Percentiles rank a stretch among this genome's conserved stretches.
These are phyloP conservation scores for Tetragnatha montana DNA, from an alignment of 2,888 invertebrate genomes.

Conservation along the genomic window DNA sequence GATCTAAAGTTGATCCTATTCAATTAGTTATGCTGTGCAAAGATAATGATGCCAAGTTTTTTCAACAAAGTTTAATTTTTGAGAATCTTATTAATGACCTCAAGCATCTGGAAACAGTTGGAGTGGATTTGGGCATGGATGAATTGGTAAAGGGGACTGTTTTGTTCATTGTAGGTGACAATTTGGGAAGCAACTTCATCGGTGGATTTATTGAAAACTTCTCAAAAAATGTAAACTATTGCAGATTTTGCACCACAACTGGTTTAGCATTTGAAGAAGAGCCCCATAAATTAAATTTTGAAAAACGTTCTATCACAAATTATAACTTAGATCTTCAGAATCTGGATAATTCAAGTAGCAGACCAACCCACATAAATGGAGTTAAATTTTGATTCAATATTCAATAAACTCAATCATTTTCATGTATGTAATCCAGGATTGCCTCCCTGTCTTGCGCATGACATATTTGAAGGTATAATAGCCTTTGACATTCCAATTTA, in stretches of 20 bases:
- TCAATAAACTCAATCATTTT: constrained; percentile 3
- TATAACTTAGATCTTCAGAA: not conserved
- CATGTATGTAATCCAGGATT: constrained; percentile 25
- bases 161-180: constrained; percentile 17
- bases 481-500: constrained; percentile 13
- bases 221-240: not conserved
- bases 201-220: constrained; percentile 36
- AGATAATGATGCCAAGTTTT: constrained; percentile 20
- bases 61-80: constrained; percentile 16
- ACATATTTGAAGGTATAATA: constrained; percentile 20
- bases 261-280: not conserved
- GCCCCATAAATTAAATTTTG: not conserved
- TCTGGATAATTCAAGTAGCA: not conserved
- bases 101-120: constrained; percentile 8
- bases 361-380: not conserved
- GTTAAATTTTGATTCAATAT: constrained; percentile 20
- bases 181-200: constrained; percentile 13
- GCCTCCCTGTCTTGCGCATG: constrained; percentile 31
- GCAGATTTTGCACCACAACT: constrained; percentile 2
- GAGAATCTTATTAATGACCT: constrained; percentile 4
- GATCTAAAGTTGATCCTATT: constrained; percentile 12
- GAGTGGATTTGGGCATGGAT: not conserved
- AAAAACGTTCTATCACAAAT: not conserved
- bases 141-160: constrained; percentile 7
- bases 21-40: constrained; percentile 29